These are phyloP conservation scores for Petrocephalus zakoni DNA, from an alignment of 2,113 vertebrate genomes.

Conservation along the genomic window DNA sequence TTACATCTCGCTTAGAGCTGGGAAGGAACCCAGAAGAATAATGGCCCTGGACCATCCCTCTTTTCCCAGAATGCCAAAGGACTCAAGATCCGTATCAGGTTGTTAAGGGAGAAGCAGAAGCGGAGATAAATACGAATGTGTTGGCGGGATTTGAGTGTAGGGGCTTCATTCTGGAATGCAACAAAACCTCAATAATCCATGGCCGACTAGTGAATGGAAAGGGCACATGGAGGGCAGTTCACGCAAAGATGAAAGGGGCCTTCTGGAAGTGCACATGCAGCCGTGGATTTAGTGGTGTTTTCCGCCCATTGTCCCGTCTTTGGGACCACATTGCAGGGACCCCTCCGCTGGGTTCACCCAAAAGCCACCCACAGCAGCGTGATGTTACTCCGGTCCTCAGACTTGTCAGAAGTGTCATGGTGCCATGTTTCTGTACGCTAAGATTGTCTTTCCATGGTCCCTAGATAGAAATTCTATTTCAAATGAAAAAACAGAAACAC, in stretches of 20 bases:
- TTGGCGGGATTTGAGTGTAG: not conserved
- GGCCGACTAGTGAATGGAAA: not conserved
- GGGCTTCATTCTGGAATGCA: not conserved
- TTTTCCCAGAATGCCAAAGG: not conserved
- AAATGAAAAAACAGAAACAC: too few species aligned
- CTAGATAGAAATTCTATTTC: too few species aligned
- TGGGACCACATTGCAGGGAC: not conserved
- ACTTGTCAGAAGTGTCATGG: too few species aligned
- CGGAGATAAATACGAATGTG: not conserved
- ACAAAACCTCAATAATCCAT: constrained; percentile 6
- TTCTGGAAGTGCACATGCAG: not conserved
- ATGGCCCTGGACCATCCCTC: not conserved
- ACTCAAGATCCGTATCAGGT: not conserved
- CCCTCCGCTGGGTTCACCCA: not conserved
- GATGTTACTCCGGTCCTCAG: too few species aligned
- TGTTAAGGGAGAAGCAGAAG: not conserved
- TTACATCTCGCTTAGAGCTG: not conserved
- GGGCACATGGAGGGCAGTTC: not conserved
- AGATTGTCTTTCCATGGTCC: too few species aligned
- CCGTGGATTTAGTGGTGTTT: not conserved
- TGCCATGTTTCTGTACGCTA: too few species aligned
- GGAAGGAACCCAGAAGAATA: not conserved
- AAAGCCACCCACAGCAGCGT: not conserved
- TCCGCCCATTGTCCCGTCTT: not conserved
- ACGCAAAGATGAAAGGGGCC: not conserved